A percentile compares a stretch with the other conserved stretches of the same genome.
Evolutionary conservation across 2,888 invertebrate species (phyloP).

Genomic region (Drosophila kuntzei): DNA sequence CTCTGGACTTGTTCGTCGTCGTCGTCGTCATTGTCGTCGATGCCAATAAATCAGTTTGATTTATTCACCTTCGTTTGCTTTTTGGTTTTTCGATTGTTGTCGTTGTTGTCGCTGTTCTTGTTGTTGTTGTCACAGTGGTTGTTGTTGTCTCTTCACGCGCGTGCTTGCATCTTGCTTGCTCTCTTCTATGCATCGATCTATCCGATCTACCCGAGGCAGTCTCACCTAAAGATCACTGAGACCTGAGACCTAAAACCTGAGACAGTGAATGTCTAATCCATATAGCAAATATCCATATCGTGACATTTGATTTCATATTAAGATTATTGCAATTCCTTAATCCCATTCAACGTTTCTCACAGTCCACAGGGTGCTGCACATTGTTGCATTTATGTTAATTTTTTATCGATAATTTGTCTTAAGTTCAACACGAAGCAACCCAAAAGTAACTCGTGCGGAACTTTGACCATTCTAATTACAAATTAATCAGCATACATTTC

Average conservation of each 20-base stretch:
- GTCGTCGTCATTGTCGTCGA: conserved; percentile 70
- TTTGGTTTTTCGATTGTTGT: conserved; percentile 59
- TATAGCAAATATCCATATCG: conserved; percentile 69
- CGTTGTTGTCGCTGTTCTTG: conserved; percentile 44
- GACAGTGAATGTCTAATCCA: conserved; percentile 59
- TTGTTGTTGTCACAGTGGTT: conserved; percentile 23
- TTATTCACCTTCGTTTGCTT: conserved; percentile 69
- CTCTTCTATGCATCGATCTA: conserved; percentile 45
- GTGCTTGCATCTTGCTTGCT: conserved; percentile 64
- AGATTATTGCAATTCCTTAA: conserved; percentile 52
- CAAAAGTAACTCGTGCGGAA: conserved; percentile 1
- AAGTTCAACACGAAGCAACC: conserved; percentile 27
- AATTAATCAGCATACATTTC: conserved; percentile 6
- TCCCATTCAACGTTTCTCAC: conserved; percentile 10
- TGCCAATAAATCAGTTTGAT: conserved; percentile 81
- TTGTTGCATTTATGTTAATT: conserved; percentile 44
- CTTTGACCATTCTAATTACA: conserved; percentile 14
- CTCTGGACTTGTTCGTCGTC: conserved; percentile 33
- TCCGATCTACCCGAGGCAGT: conserved; percentile 12
- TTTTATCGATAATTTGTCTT: conserved; percentile 60
- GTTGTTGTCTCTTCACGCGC: conserved; percentile 73
- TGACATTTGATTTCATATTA: conserved; percentile 78
- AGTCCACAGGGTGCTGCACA: conserved; percentile 13
- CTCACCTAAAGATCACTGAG: conserved; percentile 63
- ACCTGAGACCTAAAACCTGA: conserved; percentile 14